These are phyloP conservation scores for Alaudala cheleensis DNA, from an alignment of 2,113 vertebrate species.

Conservation along the genomic window DNA sequence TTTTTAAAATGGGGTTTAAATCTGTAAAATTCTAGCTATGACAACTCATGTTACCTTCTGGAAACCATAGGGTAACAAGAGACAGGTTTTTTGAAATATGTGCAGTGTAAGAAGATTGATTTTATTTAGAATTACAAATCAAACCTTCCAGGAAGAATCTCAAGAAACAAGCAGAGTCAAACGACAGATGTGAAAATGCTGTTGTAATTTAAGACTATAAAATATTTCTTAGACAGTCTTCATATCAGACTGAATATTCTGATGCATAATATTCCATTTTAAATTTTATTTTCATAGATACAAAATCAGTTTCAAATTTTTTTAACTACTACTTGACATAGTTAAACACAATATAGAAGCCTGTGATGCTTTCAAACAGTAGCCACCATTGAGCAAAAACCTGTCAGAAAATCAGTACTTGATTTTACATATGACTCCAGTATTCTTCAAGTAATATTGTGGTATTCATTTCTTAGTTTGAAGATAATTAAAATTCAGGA, in stretches of 20 bases:
- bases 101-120: background rate
- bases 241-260: background rate
- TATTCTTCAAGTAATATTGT: background rate
- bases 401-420: background rate
- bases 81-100: background rate
- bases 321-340: background rate
- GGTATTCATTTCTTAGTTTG: background rate
- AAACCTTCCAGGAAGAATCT: background rate
- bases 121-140: background rate
- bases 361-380: background rate
- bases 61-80: background rate
- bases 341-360: background rate
- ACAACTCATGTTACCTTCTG: background rate
- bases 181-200: background rate
- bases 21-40: background rate
- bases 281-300: background rate
- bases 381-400: background rate
- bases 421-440: background rate
- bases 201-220: background rate
- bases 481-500: background rate
- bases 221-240: background rate
- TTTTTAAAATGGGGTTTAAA: background rate
- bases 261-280: background rate
- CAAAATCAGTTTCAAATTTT: background rate
- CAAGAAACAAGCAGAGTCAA: background rate